Evolutionary conservation across 2,113 vertebrate species (phyloP), one percentile per base, ranked within the genome.

Genomic region (Tyto alba): DNA sequence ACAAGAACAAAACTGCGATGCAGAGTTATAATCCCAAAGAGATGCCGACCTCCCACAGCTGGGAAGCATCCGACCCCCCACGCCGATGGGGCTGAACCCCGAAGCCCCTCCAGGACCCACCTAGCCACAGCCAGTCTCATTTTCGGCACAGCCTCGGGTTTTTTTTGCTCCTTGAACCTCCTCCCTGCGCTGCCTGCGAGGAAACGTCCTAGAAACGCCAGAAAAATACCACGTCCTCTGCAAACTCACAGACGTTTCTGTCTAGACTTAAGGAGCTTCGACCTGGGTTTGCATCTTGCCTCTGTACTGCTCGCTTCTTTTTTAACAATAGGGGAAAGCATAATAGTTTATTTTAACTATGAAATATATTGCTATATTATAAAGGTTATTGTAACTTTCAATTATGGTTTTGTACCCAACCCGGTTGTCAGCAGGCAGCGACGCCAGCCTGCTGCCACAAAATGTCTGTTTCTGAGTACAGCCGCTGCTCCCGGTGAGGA

Each of bases 331-430:
- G 97, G 95, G 97, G 95, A 98, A 98, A 98, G 96, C 96, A 97
- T 98, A 97, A 97, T 97, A 94, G 97, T 98, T 98, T 98, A 98
- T 98, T 98, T 98, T 98, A 98, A 97, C 97, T 97, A 98, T 97
- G 98, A 97, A 98, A 98, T 98, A 97, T 97, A 98, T 98, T 97
- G 98, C 97, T 98, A 97, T 98, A 98, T 98, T 97, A 98, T 95
- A 96, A 98, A 97, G 93, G 97, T 96, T 96, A 97, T 97, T 96
- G 97, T 97, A 98, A 98, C 97, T 98, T 98, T 97, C 94, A 64
- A 96, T 88, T 88, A 96, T 78, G 89, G 84, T 98, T 98, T 98
- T 97, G 94, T 98, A 98, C 93, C 97, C 40, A 76, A 89, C 38
- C 91, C 10, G 48, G 96, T 50, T 83, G 89, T 57, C 82, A 19